phyloP scores from a whole-genome alignment of 1,140 invertebrate species.

The Brachionus asplanchnoidis region DNA sequence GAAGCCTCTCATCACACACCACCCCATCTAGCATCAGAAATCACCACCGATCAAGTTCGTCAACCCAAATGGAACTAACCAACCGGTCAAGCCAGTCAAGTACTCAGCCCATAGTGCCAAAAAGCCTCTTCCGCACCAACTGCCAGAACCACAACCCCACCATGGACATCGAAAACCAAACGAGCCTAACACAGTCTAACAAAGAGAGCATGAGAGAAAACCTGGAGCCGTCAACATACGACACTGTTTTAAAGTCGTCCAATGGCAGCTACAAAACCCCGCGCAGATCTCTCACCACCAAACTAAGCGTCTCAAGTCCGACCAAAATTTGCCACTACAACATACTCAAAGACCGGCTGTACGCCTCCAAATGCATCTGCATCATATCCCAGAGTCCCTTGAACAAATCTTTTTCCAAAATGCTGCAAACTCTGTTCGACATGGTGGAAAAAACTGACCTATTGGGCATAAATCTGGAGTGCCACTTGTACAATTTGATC shows the following conservation, averaged over 20 bases:
- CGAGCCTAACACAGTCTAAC: not conserved
- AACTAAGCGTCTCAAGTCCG: constrained; percentile 50
- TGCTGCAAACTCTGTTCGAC: constrained; percentile 78
- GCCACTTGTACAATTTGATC: constrained; percentile 87
- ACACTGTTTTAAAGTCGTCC: not conserved
- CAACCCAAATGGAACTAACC: constrained; percentile 62
- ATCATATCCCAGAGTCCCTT: constrained; percentile 83
- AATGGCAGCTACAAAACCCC: not conserved
- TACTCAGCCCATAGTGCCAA: not conserved
- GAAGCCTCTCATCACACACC: constrained; percentile 68
- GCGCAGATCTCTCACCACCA: not conserved
- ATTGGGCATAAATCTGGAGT: constrained; percentile 65
- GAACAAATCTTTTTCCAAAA: constrained; percentile 63
- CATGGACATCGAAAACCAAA: not conserved
- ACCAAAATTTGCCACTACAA: constrained; percentile 70
- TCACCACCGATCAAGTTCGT: constrained; percentile 42
- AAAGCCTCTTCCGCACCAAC: not conserved
- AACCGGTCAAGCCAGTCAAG: constrained; percentile 33
- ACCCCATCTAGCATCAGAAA: constrained; percentile 72
- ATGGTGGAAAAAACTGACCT: constrained; percentile 56
- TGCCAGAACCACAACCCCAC: not conserved
- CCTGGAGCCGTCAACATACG: not conserved
- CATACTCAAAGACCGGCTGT: constrained; percentile 81
- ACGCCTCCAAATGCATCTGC: constrained; percentile 84
- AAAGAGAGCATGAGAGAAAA: not conserved